Conservation (phyloP, 2,888 invertebrate species). For the Petrophora chlorosata region DNA sequence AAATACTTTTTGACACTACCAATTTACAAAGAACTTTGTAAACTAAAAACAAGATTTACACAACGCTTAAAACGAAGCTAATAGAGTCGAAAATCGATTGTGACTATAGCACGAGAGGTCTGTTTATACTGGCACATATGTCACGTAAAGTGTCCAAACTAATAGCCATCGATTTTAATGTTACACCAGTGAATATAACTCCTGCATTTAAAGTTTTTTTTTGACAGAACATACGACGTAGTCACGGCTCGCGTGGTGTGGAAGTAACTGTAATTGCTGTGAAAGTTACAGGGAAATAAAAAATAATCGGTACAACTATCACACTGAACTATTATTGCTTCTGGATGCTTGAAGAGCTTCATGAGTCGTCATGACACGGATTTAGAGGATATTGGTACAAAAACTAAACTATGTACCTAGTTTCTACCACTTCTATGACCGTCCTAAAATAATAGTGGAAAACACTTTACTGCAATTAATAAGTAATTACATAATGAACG, state of each 20-base stretch:
- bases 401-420: no score
- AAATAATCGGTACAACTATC: no score
- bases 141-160: conserved; percentile 38
- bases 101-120: not conserved
- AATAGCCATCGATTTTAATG: conserved; percentile 45
- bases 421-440: no score
- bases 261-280: not conserved
- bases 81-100: not conserved
- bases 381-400: no score
- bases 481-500: no score
- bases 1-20: conserved; percentile 36
- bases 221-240: not conserved
- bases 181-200: conserved; percentile 34
- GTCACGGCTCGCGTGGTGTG: not conserved
- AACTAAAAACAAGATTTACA: not conserved
- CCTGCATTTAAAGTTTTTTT: conserved; percentile 2
- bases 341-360: no score
- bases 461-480: no score
- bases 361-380: no score
- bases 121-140: not conserved
- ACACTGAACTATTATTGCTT: no score
- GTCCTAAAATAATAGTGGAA: no score
- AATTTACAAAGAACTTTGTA: not conserved
- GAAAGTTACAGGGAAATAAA: not conserved
- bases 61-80: not conserved